phyloP scores from a whole-genome alignment of 2,797 vertebrate species.

The Gymnothorax reevesii region DNA sequence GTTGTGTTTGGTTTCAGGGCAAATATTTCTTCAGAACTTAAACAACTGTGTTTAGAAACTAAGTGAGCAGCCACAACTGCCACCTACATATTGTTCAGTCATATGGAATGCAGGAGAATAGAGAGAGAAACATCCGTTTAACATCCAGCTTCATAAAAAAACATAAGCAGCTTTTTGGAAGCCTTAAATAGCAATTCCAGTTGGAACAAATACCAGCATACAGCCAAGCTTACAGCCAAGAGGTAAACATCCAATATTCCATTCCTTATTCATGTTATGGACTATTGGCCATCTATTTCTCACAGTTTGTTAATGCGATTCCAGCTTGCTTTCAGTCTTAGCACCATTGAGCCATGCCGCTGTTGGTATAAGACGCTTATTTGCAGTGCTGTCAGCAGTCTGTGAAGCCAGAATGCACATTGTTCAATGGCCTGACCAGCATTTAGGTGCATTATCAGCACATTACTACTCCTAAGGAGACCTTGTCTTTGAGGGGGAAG shows the following conservation, averaged over 20 bases:
- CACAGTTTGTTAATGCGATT: not conserved
- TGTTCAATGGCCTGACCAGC: not conserved
- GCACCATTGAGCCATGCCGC: not conserved
- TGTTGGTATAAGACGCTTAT: not conserved
- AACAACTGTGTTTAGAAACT: no score
- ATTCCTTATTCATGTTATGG: not conserved
- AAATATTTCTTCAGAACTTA: no score
- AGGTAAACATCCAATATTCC: not conserved
- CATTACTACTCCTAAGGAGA: not conserved
- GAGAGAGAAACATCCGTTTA: no score
- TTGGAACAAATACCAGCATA: not conserved
- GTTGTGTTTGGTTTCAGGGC: no score
- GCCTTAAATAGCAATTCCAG: no score
- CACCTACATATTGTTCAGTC: no score
- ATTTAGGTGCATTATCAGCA: slow-evolving; percentile 10
- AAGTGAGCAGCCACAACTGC: no score
- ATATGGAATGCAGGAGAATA: no score
- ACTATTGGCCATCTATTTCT: not conserved
- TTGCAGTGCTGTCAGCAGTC: not conserved
- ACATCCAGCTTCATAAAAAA: no score
- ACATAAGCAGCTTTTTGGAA: no score
- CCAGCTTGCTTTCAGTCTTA: not conserved
- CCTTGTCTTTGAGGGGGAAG: not conserved
- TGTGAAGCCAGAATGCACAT: not conserved
- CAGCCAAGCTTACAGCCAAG: not conserved